phyloP scores from a whole-genome alignment of 2,113 vertebrate species.

The Eudyptes chrysolophus region DNA sequence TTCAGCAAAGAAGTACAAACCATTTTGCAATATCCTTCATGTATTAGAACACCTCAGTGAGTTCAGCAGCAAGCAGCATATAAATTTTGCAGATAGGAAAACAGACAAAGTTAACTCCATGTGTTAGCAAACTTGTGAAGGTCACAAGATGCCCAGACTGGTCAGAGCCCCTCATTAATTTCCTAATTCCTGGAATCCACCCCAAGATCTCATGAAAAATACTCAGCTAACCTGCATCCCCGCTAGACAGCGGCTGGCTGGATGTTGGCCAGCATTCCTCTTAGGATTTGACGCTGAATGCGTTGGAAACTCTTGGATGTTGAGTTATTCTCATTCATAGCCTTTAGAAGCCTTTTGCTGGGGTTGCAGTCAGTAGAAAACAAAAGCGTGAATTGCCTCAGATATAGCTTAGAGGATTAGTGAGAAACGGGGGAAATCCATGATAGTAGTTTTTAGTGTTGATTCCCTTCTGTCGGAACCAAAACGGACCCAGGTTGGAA shows the following conservation, averaged over 20 bases:
- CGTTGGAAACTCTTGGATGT: no score
- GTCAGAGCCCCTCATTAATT: neutral
- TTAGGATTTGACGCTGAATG: neutral
- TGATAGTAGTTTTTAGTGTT: neutral
- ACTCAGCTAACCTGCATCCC: neutral
- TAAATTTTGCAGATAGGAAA: neutral
- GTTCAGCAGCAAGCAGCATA: neutral
- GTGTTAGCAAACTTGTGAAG: neutral
- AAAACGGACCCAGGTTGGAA: neutral
- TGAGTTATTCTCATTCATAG: neutral
- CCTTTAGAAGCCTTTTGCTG: neutral
- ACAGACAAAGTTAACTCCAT: neutral
- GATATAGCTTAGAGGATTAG: neutral
- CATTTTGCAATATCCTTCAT: neutral
- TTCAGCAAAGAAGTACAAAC: neutral
- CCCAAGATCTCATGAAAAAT: neutral
- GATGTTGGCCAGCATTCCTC: conserved; percentile 17
- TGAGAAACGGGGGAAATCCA: neutral
- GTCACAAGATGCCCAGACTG: neutral
- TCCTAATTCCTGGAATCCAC: neutral
- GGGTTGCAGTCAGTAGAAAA: neutral
- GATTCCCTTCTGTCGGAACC: neutral
- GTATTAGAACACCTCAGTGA: neutral
- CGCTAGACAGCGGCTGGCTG: neutral
- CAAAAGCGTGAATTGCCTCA: neutral